Evolutionary conservation across 2,113 vertebrate species (phyloP), one percentile per base, ranked within the genome.

Genomic region (Carettochelys insculpta): DNA sequence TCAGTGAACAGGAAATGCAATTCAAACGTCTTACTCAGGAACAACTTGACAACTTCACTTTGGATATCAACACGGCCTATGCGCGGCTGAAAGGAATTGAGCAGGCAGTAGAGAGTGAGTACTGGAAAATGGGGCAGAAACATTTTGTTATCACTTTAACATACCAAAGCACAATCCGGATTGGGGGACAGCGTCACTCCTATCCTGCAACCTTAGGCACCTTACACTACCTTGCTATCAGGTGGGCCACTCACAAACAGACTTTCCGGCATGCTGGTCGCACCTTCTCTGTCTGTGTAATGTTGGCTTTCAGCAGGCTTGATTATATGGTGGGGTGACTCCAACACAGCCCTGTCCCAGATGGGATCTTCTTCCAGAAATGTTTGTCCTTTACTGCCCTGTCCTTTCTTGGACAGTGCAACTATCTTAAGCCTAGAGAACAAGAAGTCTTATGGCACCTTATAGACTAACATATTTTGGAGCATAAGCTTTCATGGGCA

Each of bases 51-150:
- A 98, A 97, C 97, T 99, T 99, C 97, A 99, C 98, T 20, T 86
- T 99, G 97, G 99, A 99, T 56, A 99, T 99, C 93, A 99, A 99
- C 93, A 97, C 98, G 3, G 99, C 99, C 68, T 99, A 99, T 0
- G 98, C 99, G 71, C 96, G 98, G 76, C 98, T 99, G 77, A 98
- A 99, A 90, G 99, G 99, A 8, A 98, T 99, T 7, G 99, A 99
- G 92, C 98, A 99, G 93, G 99, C 99, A 53, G 98, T 99, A 0
- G 98, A 99, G 97, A 99, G 99, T 99, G 96, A 98, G 99, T 95
- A 79, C 8, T 4, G 5, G 38, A 20, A 53, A 68, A 65, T 38
- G 61, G 19, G 19, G 61, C 61, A n/a, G 61, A 65, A n/a, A 65
- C 34, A 8, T 65, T 65, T n/a, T 65, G 34, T 65, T 10, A n/a